Evolutionary conservation across 2,113 vertebrate genomes (phyloP).

Genomic region (Cervus canadensis): DNA sequence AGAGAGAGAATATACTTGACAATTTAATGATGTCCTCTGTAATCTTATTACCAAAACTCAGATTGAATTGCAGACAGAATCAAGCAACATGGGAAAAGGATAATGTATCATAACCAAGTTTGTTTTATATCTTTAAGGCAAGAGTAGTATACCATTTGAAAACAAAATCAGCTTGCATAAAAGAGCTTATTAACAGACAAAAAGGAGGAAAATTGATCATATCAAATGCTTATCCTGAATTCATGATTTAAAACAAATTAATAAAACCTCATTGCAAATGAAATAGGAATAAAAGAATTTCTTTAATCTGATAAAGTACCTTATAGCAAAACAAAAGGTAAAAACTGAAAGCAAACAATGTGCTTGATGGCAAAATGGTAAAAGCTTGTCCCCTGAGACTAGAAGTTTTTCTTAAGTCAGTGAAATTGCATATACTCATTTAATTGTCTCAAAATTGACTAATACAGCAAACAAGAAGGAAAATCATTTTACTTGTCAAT

Average conservation of each 20-base stretch:
- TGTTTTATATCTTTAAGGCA: not conserved
- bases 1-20: not conserved
- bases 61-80: not conserved
- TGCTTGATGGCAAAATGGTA: not conserved
- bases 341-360: not conserved
- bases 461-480: not conserved
- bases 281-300: not conserved
- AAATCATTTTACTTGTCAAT: not conserved
- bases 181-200: not conserved
- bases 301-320: not conserved
- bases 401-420: not conserved
- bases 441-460: not conserved
- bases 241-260: constrained; percentile 7
- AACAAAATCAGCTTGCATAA: not conserved
- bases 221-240: not conserved
- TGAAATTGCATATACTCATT: not conserved
- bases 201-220: not conserved
- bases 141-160: not conserved
- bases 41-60: not conserved
- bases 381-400: not conserved
- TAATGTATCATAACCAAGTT: not conserved
- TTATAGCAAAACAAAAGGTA: not conserved
- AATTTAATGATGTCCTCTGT: not conserved
- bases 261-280: not conserved
- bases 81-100: not conserved